Percentiles rank a stretch among this genome's conserved stretches.
phyloP scores from a whole-genome alignment of 1,140 invertebrate genomes.

The Lineus longissimus region DNA sequence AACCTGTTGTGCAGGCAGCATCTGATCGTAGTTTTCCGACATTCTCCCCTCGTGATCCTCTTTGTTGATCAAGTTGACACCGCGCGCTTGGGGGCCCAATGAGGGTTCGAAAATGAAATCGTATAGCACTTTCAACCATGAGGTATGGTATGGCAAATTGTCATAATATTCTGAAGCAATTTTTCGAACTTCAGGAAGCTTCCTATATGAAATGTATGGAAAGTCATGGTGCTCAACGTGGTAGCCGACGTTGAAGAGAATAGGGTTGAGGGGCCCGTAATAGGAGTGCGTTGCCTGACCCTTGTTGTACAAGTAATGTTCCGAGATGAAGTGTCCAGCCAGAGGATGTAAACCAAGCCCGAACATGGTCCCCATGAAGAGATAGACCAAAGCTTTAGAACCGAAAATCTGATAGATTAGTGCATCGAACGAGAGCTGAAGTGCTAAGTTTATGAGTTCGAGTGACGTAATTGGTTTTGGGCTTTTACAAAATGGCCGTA shows the following conservation, averaged over 20 bases:
- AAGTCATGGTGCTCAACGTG: conserved; percentile 57
- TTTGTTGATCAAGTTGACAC: conserved; percentile 25
- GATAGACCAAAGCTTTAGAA: conserved; percentile 73
- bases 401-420: conserved; percentile 76
- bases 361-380: conserved; percentile 80
- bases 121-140: conserved; percentile 69
- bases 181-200: conserved; percentile 59
- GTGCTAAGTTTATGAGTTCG: conserved; percentile 77
- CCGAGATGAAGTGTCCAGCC: conserved; percentile 97
- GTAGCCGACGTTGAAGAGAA: conserved; percentile 94
- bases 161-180: conserved; percentile 96
- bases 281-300: conserved; percentile 97
- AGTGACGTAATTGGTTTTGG: conserved; percentile 77
- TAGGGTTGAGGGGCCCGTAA: conserved; percentile 91
- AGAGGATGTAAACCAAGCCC: conserved; percentile 96
- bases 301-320: conserved; percentile 97
- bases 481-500: conserved; percentile 48
- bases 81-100: conserved; percentile 44
- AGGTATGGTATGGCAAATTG: conserved; percentile 84
- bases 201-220: conserved; percentile 47
- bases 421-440: conserved; percentile 82
- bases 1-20: too few species aligned
- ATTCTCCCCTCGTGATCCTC: too few species aligned
- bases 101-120: conserved; percentile 47
- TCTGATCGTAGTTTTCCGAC: too few species aligned